Base-by-base conservation (phyloP, 2,113 vertebrate genomes). In the Oceanites oceanicus region DNA sequence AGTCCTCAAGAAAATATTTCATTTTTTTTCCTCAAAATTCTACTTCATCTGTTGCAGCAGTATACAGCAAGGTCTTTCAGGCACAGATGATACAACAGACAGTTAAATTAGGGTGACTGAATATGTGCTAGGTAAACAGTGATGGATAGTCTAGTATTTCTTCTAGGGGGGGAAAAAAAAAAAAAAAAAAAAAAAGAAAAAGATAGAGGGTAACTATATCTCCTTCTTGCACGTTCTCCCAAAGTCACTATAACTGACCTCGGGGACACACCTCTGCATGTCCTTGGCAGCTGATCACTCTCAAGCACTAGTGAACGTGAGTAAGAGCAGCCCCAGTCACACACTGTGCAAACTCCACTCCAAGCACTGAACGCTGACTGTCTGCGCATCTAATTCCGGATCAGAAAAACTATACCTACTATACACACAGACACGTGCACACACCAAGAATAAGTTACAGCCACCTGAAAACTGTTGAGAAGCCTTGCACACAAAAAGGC, bases 261-360 rank as follows among this genome's bases (percentile, higher is more conserved):
- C 1, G 2, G 15, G 25, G 21, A 25, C 20, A 27, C 17, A 40
- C 0, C 1, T 3, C 42, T 34, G 27, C 2, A 1, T 10, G 7
- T 22, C 32, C 42, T 68, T 20, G 7, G 38, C 49, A 79, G 66
- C 8, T 4, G 30, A 40, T 20, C 55, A 59, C 45, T 82, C 65
- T 55, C 36, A 44, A 44, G 59, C 32, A 16, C 10, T 6, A 14
- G 12, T 5, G 23, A 87, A 40, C 0, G 1, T 3, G 3, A n/a
- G 36, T 21, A 63, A 58, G 40, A 17, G 18, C 22, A 34, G 30
- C 9, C 19, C 8, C 50, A 70, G n/a, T 10, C 21, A 19, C 0
- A 0, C 15, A 27, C 53, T 7, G 21, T 6, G 21, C 2, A 1
- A 77, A 44, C 53, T 34, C 19, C 26, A 42, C 20, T 72, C 45